Evolutionary conservation across 2,888 invertebrate genomes (phyloP).

Genomic region (Ectemnius cavifrons): DNA sequence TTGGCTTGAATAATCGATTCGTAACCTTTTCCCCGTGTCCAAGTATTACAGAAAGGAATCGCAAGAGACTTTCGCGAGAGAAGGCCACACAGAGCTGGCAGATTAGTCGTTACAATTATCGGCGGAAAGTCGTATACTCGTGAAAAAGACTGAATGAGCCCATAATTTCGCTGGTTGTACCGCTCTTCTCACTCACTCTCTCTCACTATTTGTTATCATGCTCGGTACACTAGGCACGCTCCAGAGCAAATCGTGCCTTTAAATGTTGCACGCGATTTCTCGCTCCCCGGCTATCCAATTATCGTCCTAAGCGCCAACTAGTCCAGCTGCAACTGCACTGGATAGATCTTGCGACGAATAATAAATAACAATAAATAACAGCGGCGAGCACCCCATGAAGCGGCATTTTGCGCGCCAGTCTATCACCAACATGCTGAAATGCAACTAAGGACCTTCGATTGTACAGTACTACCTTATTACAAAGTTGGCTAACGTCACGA

Average conservation of each 20-base stretch:
- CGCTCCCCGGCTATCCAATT: conserved; percentile 46
- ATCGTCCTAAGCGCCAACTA: conserved; percentile 39
- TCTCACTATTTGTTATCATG: background rate
- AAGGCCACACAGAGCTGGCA: background rate
- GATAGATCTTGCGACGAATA: conserved; percentile 44
- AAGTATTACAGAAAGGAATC: conserved; percentile 25
- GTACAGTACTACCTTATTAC: conserved; percentile 19
- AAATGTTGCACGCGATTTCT: conserved; percentile 45
- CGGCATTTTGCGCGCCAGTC: conserved; percentile 30
- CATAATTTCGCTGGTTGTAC: conserved; percentile 47
- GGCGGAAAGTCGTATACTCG: background rate
- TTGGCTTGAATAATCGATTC: background rate
- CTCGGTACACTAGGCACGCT: background rate
- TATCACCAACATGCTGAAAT: conserved; percentile 26
- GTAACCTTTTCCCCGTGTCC: background rate
- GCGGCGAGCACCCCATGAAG: conserved; percentile 38
- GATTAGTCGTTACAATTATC: conserved; percentile 22
- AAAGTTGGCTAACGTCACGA: background rate
- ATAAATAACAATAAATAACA: conserved; percentile 63
- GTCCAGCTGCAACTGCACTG: conserved; percentile 26
- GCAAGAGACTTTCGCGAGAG: conserved; percentile 15
- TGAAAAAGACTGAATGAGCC: conserved; percentile 27
- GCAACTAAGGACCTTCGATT: background rate
- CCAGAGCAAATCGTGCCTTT: conserved; percentile 36
- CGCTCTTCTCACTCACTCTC: conserved; percentile 7